These are phyloP conservation scores for Pluvialis apricaria DNA, from an alignment of 2,113 vertebrate genomes.

Conservation along the genomic window DNA sequence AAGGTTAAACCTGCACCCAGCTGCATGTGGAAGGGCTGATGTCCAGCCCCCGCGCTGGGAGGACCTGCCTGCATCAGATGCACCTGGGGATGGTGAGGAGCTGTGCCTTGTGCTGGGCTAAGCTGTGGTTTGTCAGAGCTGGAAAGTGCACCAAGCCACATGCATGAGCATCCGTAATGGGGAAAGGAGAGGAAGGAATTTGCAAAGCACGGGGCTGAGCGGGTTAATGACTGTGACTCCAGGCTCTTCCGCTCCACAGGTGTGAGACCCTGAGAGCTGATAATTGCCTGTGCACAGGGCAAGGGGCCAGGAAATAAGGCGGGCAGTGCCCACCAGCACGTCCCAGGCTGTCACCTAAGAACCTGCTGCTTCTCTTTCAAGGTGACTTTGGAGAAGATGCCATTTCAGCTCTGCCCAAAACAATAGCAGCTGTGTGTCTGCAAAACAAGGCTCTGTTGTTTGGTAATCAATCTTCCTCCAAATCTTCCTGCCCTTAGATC, in stretches of 20 bases:
- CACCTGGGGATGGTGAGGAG: rapidly evolving
- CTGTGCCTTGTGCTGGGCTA: neutral
- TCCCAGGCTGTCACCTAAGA: neutral
- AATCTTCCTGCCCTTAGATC: neutral
- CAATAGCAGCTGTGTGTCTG: neutral
- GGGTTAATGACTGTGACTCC: rapidly evolving
- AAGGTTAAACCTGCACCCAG: rapidly evolving
- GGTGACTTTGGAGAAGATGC: neutral
- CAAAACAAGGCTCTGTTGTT: slow-evolving; percentile 19
- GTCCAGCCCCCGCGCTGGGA: neutral
- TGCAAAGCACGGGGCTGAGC: rapidly evolving
- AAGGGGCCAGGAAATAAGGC: neutral
- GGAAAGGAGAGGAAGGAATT: neutral
- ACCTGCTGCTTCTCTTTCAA: neutral
- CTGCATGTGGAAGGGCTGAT: neutral
- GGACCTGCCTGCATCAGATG: neutral
- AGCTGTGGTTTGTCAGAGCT: neutral
- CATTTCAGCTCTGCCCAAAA: neutral
- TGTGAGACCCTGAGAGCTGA: neutral
- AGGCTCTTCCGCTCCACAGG: neutral
- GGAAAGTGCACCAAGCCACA: neutral
- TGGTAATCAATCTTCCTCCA: neutral
- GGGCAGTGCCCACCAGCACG: neutral
- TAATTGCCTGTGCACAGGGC: neutral
- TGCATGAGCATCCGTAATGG: rapidly evolving